Base-by-base conservation (phyloP, 2,888 invertebrate species). In the Ormia ochracea region DNA sequence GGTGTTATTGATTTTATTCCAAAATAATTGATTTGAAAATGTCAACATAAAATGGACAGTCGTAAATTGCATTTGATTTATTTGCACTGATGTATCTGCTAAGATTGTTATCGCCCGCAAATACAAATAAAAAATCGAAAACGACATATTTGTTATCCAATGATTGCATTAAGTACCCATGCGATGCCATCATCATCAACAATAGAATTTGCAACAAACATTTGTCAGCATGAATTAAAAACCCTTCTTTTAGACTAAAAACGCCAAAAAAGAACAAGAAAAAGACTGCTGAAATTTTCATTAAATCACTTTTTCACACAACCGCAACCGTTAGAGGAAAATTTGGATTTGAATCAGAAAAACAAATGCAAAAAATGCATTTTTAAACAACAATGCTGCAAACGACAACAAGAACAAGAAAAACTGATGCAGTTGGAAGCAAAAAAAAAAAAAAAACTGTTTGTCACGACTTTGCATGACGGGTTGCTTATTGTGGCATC, bases 391-490 rank as follows among this genome's bases (percentile, higher is more conserved):
- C 17, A 48, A 63, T 14, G 36, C 31, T 12, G 3, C n/a, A n/a
- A n/a, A 6, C 28, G 4, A 28, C 6, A 58, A 10, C 52, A 61
- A n/a, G 36, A 31, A 26, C 19, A 3, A 52, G 45, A 31, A 14
- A 63, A 69, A 78, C 54, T 61, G 48, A 58, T 66, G 66, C 48
- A 58, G 43, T 63, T 54, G 26, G n/a, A 41, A 26, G 9, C 23
- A 26, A 21, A 36, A 31, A 28, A 17, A 14, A 41, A 56, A 68
- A 31, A 33, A 36, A 36, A 36, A n/a, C 3, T 2, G 9, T 61
- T 81, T 74, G 81, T 81, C 81, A 81, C 81, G 81, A 81, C 68
- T 79, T 73, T 76, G 54, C 65, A 73, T 73, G 65, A 59, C 50
- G 66, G 63, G 59, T 45, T 78, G 36, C 54, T 63, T 12, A 38